phyloP scores from a whole-genome alignment of 2,113 vertebrate genomes.

The Perca fluviatilis region DNA sequence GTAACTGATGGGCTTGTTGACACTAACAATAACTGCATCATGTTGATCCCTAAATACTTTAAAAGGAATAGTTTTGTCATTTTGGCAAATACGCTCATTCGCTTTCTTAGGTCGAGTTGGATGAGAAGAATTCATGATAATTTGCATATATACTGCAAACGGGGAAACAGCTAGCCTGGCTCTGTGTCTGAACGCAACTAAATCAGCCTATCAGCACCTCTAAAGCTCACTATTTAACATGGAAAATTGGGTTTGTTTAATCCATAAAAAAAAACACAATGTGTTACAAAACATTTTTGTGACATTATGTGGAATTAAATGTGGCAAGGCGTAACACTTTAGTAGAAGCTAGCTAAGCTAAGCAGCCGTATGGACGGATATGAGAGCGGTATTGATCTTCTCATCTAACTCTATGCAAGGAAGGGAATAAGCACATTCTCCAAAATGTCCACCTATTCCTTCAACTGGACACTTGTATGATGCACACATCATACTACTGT shows the following conservation, averaged over 20 bases:
- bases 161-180: not conserved
- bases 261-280: not conserved
- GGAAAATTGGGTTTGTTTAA: not conserved
- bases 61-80: not conserved
- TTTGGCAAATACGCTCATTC: slow-evolving; percentile 6
- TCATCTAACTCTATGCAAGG: not conserved
- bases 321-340: not conserved
- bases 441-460: slow-evolving; percentile 28
- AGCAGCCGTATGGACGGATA: too few species aligned
- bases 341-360: not conserved
- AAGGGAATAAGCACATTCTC: not conserved
- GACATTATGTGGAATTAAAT: not conserved
- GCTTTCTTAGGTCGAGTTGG: not conserved
- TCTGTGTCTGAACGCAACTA: not conserved
- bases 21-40: slow-evolving; percentile 11
- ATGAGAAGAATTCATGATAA: not conserved
- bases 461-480: not conserved
- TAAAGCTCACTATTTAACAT: not conserved
- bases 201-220: not conserved
- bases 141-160: not conserved
- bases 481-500: not conserved
- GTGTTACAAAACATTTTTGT: not conserved
- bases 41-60: not conserved
- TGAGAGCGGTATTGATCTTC: not conserved
- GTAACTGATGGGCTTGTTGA: not conserved